Conservation (phyloP, 2,113 vertebrate species). For the Emydocephalus ijimae region DNA sequence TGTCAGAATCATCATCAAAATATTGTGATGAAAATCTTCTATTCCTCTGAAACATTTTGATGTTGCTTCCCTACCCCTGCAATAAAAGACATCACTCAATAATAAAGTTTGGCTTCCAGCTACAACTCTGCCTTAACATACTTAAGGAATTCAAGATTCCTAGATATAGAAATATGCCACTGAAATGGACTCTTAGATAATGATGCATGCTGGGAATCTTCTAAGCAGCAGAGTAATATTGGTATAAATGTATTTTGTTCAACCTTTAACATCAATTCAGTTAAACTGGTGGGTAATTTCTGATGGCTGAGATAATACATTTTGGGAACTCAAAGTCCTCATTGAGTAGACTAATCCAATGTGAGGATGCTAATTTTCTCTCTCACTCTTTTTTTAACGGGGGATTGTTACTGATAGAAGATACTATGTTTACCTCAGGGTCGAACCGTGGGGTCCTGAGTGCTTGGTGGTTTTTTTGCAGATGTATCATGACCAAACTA, state of each 20-base stretch:
- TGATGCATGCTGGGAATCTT: background rate
- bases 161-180: background rate
- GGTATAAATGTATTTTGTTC: background rate
- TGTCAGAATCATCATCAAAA: background rate
- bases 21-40: background rate
- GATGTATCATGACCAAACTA: background rate
- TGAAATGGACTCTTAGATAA: background rate
- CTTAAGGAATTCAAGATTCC: background rate
- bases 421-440: background rate
- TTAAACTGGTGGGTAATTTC: constrained; percentile 16
- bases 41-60: background rate
- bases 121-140: background rate
- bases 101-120: background rate
- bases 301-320: background rate
- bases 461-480: background rate
- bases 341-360: background rate
- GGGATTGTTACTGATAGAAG: background rate
- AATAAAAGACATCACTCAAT: background rate
- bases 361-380: background rate
- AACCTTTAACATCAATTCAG: background rate
- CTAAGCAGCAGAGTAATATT: constrained; percentile 20
- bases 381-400: background rate
- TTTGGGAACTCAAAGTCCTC: background rate
- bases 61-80: background rate
- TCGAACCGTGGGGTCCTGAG: background rate